A percentile compares a stretch with the other conserved stretches of the same genome.
phyloP scores from a whole-genome alignment of 2,888 invertebrate species.

The Exocentrus adspersus region DNA sequence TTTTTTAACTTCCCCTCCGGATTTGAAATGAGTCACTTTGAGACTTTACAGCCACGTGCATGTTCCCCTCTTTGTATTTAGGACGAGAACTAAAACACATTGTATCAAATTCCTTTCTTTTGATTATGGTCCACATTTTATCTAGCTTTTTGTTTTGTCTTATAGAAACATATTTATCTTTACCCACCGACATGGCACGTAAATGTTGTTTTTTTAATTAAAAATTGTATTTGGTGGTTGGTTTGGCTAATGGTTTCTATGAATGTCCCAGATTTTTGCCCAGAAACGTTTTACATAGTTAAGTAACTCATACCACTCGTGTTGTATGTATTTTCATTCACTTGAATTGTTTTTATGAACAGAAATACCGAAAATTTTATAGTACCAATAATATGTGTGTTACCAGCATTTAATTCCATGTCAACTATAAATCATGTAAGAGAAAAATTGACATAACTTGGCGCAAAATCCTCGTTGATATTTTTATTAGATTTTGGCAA shows the following conservation, averaged over 20 bases:
- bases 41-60: constrained; percentile 32
- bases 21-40: constrained; percentile 40
- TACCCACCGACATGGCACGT: no score
- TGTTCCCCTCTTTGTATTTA: constrained; percentile 17
- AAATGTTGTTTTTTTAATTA: no score
- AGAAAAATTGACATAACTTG: background rate
- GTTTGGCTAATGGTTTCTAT: no score
- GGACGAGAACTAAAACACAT: constrained; percentile 20
- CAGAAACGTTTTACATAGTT: no score
- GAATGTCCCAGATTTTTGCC: no score
- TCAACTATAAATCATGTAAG: background rate
- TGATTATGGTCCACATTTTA: constrained; percentile 9
- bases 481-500: background rate
- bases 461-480: background rate
- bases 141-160: background rate
- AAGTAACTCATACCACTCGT: no score
- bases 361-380: no score
- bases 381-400: background rate
- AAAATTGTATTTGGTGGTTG: no score
- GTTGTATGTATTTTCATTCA: no score
- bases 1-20: constrained; percentile 34
- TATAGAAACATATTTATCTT: no score
- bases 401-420: no score
- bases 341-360: no score
- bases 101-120: constrained; percentile 11